A percentile compares a stretch with the other conserved stretches of the same genome.
Conservation (phyloP, 2,113 vertebrate species). For the Leptosomus discolor region DNA sequence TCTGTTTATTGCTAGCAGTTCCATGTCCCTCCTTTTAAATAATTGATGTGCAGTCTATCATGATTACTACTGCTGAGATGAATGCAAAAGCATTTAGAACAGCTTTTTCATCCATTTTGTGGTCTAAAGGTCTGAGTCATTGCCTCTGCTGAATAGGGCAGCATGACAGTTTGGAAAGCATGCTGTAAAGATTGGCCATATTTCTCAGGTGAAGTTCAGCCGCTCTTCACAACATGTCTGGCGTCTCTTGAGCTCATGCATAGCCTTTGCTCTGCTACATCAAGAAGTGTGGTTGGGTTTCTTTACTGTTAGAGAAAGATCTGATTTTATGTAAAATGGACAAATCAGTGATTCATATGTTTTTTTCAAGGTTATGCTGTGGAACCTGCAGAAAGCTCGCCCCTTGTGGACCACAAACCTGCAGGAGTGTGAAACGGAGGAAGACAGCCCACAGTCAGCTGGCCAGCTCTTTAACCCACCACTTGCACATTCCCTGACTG, state of each 20-base stretch:
- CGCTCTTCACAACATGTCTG: background rate
- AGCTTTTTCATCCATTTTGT: background rate
- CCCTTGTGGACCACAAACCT: slow-evolving; percentile 88
- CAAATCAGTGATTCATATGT: background rate
- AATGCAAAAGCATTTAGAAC: background rate
- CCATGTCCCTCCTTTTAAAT: background rate
- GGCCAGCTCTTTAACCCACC: slow-evolving; percentile 91
- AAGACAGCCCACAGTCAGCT: slow-evolving; percentile 61
- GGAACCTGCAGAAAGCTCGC: slow-evolving; percentile 90
- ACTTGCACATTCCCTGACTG: slow-evolving; percentile 85
- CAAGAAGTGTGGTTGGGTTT: background rate
- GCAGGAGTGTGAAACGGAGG: slow-evolving; percentile 79
- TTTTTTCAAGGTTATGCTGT: slow-evolving; percentile 85
- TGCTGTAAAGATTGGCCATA: background rate
- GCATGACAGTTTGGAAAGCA: background rate
- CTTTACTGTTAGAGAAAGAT: background rate
- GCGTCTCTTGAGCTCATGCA: background rate
- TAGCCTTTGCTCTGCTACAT: background rate
- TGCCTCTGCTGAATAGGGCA: background rate
- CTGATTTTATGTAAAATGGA: background rate
- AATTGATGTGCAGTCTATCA: background rate
- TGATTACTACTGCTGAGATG: background rate
- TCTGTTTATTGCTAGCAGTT: background rate
- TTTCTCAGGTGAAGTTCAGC: background rate
- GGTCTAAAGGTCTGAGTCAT: background rate